These are phyloP conservation scores for Rhizoglyphus robini DNA, from an alignment of 1,140 invertebrate genomes.

Conservation along the genomic window DNA sequence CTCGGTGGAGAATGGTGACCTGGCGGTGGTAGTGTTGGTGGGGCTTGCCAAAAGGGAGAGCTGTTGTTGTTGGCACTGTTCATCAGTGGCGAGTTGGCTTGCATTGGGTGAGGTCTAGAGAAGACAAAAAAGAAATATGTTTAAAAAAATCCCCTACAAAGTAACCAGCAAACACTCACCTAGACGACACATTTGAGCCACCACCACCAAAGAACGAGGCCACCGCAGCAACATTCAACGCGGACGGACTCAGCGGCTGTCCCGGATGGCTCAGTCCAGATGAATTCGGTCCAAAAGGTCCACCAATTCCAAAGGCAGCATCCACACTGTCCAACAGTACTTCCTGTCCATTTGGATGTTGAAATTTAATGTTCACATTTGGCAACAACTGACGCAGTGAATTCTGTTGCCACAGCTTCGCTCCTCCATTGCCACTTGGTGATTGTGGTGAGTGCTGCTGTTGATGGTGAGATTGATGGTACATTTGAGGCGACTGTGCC, in stretches of 20 bases:
- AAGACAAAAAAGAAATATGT: background rate
- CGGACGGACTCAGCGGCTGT: background rate
- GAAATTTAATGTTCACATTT: constrained; percentile 23
- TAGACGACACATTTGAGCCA: background rate
- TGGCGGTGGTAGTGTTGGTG: constrained; percentile 1
- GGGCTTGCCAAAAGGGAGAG: background rate
- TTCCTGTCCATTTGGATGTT: background rate
- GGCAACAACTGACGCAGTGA: constrained; percentile 21
- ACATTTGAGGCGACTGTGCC: background rate
- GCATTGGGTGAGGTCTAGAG: background rate
- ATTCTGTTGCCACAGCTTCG: constrained; percentile 4
- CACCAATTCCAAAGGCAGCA: background rate
- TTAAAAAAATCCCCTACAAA: background rate
- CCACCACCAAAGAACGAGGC: background rate
- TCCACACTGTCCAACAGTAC: background rate
- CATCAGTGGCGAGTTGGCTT: background rate
- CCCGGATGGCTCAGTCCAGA: background rate
- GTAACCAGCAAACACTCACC: background rate
- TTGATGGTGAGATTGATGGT: background rate
- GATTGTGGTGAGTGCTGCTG: background rate
- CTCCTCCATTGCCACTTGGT: background rate
- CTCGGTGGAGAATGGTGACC: constrained; percentile 1
- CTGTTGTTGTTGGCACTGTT: background rate
- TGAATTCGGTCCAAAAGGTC: background rate
- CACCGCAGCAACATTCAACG: background rate